phyloP scores from a whole-genome alignment of 2,888 invertebrate species.

The Desoria tigrina region DNA sequence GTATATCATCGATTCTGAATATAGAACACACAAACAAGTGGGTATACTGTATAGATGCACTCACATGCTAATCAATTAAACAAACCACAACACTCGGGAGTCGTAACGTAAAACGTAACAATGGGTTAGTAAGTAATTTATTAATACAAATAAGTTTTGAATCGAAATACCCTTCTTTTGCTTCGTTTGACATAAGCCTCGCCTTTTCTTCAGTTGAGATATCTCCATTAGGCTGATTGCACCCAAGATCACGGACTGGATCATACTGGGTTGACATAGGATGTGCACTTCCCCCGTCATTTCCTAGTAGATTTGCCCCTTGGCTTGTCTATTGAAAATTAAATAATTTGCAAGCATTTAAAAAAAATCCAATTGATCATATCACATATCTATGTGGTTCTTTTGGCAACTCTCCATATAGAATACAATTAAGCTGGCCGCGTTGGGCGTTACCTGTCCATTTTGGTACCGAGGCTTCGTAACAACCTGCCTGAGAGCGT shows the following conservation, averaged over 20 bases:
- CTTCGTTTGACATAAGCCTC: conserved; percentile 43
- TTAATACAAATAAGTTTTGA: not conserved
- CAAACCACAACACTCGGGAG: not conserved
- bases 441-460: conserved; percentile 35
- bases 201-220: conserved; percentile 39
- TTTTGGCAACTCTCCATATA: too few relatives aligned
- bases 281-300: conserved; percentile 30
- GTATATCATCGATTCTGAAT: conserved; percentile 44
- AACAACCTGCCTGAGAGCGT: conserved; percentile 42
- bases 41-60: not conserved
- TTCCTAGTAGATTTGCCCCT: conserved; percentile 33
- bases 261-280: conserved; percentile 43
- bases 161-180: conserved; percentile 38
- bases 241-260: conserved; percentile 34
- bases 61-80: conserved; percentile 6
- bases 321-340: conserved; percentile 15
- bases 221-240: conserved; percentile 33
- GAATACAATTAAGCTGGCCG: too few relatives aligned
- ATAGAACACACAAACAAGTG: conserved; percentile 11
- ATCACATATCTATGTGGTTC: too few relatives aligned
- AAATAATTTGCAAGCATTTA: not conserved
- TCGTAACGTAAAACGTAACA: too few relatives aligned
- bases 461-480: conserved; percentile 44
- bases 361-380: not conserved
- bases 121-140: not conserved